Percentiles rank a stretch among this genome's conserved stretches.
Evolutionary conservation across 2,113 vertebrate species (phyloP).

Genomic region (Meriones unguiculatus): DNA sequence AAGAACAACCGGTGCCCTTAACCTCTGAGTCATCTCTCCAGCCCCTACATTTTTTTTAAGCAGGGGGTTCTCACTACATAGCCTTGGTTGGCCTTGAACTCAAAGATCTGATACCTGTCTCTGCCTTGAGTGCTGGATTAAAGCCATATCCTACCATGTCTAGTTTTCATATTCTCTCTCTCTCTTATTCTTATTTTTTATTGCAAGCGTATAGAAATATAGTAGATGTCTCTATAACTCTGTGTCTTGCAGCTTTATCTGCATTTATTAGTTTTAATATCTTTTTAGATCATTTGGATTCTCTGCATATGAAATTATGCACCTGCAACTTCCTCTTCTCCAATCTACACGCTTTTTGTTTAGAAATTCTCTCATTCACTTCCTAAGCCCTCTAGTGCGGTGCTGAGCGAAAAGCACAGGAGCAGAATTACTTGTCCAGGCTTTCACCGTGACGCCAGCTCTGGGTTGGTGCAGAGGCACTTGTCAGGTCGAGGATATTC

Average conservation of each 20-base stretch:
- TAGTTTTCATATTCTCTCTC: not conserved
- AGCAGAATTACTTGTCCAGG: not conserved
- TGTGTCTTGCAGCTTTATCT: not conserved
- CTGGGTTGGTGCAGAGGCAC: not conserved
- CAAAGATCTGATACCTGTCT: not conserved
- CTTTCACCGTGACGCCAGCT: not conserved
- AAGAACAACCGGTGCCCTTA: too few relatives aligned
- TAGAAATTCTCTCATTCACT: not conserved
- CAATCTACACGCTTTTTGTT: not conserved
- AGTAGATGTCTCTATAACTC: not conserved
- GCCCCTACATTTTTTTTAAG: not conserved
- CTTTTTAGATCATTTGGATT: not conserved
- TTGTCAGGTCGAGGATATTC: not conserved
- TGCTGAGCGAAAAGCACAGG: not conserved
- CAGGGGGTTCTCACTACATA: not conserved
- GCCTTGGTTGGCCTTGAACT: not conserved
- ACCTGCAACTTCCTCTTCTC: not conserved
- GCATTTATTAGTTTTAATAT: constrained; percentile 28
- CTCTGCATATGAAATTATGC: not conserved
- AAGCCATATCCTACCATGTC: not conserved
- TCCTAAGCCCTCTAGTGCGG: not conserved
- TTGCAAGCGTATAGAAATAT: not conserved
- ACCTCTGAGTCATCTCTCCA: too few relatives aligned
- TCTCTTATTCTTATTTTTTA: not conserved
- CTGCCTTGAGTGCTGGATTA: not conserved